Conservation (phyloP, 2,113 vertebrate genomes). For the Dendropsophus ebraccatus region DNA sequence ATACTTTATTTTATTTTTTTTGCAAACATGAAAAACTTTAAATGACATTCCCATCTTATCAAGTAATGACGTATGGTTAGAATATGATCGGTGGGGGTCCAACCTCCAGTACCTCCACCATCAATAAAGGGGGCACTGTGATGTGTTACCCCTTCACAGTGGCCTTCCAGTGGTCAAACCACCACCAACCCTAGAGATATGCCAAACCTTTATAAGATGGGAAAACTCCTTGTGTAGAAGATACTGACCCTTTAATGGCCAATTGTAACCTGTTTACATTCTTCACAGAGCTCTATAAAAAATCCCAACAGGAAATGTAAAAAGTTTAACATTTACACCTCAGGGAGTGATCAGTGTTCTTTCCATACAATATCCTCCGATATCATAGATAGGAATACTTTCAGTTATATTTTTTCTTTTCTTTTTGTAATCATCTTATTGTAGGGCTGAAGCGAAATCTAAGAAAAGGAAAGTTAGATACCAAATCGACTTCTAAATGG, state of each 20-base stretch:
- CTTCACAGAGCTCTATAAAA: not conserved
- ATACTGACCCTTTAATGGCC: not conserved
- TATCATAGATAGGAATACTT: not conserved
- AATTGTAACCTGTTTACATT: constrained; percentile 30
- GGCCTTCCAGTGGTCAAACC: too few relatives aligned
- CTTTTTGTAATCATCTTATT: not conserved
- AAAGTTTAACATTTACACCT: not conserved
- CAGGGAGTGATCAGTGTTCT: constrained; percentile 13
- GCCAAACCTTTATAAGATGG: too few relatives aligned
- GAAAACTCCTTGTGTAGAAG: not conserved
- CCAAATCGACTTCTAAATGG: not conserved
- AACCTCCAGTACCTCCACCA: too few relatives aligned
- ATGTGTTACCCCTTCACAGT: too few relatives aligned
- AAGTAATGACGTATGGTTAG: too few relatives aligned
- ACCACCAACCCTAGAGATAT: too few relatives aligned
- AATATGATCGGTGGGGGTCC: too few relatives aligned
- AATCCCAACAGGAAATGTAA: not conserved
- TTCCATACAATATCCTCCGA: not conserved
- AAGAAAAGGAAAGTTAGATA: not conserved
- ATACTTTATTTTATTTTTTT: constrained; percentile 1
- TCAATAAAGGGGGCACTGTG: too few relatives aligned
- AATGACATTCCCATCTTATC: too few relatives aligned
- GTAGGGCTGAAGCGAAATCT: not conserved
- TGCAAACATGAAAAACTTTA: not conserved
- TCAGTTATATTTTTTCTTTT: not conserved